phyloP scores from a whole-genome alignment of 2,888 invertebrate genomes.

The Meloe dianella region DNA sequence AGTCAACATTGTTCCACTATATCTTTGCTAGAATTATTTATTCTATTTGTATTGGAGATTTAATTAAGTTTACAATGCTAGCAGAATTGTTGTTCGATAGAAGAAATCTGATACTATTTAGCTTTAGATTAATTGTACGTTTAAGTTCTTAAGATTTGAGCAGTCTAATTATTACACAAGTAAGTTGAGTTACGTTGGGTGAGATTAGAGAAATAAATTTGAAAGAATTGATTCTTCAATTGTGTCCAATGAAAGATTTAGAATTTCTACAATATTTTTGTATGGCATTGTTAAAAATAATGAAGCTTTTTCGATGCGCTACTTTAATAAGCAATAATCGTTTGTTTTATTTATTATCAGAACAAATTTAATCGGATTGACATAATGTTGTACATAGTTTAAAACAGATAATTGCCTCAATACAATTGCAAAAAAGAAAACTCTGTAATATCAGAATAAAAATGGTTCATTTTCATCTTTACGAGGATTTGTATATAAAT shows the following conservation, averaged over 20 bases:
- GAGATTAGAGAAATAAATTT: neutral
- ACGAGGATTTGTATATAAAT: neutral
- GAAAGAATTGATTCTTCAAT: no score
- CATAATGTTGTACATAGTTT: no score
- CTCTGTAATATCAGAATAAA: neutral
- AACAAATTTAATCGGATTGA: constrained; percentile 1
- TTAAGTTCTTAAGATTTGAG: neutral
- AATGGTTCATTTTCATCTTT: no score
- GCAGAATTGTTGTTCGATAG: neutral
- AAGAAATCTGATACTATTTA: constrained; percentile 9
- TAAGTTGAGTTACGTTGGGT: neutral
- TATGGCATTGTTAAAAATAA: neutral
- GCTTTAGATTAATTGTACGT: constrained; percentile 2
- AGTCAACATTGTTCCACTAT: neutral
- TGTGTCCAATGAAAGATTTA: no score
- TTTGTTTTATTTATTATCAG: no score
- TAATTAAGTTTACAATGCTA: neutral
- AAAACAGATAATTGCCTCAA: no score
- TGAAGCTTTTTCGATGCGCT: neutral
- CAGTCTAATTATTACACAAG: constrained; percentile 2
- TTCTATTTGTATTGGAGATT: neutral
- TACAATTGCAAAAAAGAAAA: neutral
- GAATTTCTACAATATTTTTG: neutral
- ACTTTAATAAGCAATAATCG: no score
- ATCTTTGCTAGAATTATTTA: neutral